Conservation (phyloP, 2,113 vertebrate species). For the Entosphenus tridentatus region DNA sequence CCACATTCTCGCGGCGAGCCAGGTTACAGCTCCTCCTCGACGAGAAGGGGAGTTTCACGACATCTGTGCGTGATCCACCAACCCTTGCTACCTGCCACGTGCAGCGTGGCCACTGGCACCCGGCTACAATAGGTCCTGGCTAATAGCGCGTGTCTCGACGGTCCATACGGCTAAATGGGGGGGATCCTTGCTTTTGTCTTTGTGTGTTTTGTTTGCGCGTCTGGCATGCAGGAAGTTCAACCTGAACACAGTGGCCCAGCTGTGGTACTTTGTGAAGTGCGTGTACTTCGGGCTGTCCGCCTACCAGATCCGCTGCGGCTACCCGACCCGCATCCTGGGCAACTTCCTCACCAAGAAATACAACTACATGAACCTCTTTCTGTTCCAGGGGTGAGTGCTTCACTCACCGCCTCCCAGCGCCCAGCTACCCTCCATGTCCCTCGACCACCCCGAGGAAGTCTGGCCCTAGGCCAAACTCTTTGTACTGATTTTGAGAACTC, state of each 20-base stretch:
- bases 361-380: slow-evolving; percentile 91
- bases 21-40: too few species aligned
- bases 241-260: slow-evolving; percentile 76
- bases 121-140: too few species aligned
- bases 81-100: too few species aligned
- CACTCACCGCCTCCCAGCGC: not conserved
- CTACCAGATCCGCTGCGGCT: slow-evolving; percentile 96
- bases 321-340: slow-evolving; percentile 81
- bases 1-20: too few species aligned
- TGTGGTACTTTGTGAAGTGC: slow-evolving; percentile 99
- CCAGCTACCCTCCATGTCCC: too few species aligned
- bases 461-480: too few species aligned
- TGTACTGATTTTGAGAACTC: too few species aligned
- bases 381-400: slow-evolving; percentile 78
- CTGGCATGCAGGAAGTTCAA: slow-evolving; percentile 49
- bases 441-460: too few species aligned
- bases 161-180: not conserved
- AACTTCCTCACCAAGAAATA: slow-evolving; percentile 99
- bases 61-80: too few species aligned
- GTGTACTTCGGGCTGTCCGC: slow-evolving; percentile 92
- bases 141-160: too few species aligned
- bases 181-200: not conserved
- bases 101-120: too few species aligned
- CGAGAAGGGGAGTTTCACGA: too few species aligned
- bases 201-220: slow-evolving; percentile 4